phyloP scores from a whole-genome alignment of 2,113 vertebrate genomes.

The Malurus cyaneus region DNA sequence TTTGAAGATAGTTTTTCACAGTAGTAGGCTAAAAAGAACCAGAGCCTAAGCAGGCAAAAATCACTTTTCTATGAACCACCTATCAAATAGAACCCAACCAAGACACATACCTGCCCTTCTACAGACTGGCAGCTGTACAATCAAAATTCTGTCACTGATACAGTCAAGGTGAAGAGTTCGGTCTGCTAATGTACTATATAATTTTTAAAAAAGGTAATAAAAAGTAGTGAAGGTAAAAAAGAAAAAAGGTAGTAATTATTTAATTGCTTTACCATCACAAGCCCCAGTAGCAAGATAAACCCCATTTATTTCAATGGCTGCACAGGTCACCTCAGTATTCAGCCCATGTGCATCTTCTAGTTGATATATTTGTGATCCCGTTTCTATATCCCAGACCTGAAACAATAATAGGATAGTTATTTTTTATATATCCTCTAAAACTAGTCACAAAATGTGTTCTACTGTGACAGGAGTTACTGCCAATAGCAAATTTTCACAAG shows the following conservation, averaged over 20 bases:
- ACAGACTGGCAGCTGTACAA: not conserved
- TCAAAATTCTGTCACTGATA: not conserved
- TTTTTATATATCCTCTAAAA: not conserved
- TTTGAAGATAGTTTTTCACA: not conserved
- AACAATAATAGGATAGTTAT: not conserved
- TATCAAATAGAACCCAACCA: not conserved
- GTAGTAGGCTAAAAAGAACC: not conserved
- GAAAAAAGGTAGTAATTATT: not conserved
- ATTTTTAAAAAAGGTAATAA: not conserved
- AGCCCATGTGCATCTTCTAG: slow-evolving; percentile 70
- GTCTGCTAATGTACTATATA: not conserved
- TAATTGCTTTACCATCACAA: slow-evolving; percentile 66
- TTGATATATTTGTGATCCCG: slow-evolving; percentile 72
- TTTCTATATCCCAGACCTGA: slow-evolving; percentile 77
- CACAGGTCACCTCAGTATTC: slow-evolving; percentile 69
- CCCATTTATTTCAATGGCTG: slow-evolving; percentile 60
- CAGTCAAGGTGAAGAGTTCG: not conserved
- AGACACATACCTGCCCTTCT: not conserved
- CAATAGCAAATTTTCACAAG: not conserved
- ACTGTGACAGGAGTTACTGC: not conserved
- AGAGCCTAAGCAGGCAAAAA: not conserved
- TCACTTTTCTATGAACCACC: not conserved
- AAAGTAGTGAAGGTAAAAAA: not conserved
- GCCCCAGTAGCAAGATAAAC: slow-evolving; percentile 73
- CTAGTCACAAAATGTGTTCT: not conserved